Percentiles rank a stretch among this genome's conserved stretches.
These are phyloP conservation scores for Nothoprocta perdicaria DNA, from an alignment of 2,113 vertebrate genomes.

Conservation along the genomic window DNA sequence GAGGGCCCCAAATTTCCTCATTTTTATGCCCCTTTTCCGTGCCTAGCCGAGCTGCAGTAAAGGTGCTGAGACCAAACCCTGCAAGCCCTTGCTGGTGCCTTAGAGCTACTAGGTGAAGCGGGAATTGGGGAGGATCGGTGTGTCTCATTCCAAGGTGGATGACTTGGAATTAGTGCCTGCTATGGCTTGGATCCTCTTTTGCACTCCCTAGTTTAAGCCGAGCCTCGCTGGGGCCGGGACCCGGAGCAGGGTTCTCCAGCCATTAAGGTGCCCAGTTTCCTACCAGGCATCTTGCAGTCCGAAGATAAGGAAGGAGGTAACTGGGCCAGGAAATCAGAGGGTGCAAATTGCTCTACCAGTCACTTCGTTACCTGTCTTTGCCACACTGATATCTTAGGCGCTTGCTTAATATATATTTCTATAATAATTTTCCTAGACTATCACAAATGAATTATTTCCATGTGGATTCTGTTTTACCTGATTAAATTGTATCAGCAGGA, in stretches of 20 bases:
- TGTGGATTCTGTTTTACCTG: not conserved
- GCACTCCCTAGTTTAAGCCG: not conserved
- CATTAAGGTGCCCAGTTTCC: not conserved
- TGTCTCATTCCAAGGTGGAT: not conserved
- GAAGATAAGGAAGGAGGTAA: not conserved
- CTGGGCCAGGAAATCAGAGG: not conserved
- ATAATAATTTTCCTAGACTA: not conserved
- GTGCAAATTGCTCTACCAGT: not conserved
- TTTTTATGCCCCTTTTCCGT: not conserved
- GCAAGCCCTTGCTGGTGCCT: fast-evolving
- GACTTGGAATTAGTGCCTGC: not conserved
- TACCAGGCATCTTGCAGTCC: not conserved
- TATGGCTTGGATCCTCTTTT: not conserved
- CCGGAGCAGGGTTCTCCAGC: not conserved
- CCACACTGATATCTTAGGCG: not conserved
- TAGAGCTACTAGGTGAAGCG: not conserved
- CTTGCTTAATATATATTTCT: not conserved
- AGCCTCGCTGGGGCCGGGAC: not conserved
- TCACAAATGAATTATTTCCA: not conserved
- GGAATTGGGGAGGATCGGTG: not conserved
- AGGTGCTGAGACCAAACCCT: not conserved
- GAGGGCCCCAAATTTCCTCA: no score
- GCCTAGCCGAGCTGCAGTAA: no score
- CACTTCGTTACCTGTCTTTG: not conserved
- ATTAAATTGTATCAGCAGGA: not conserved